phyloP scores from a whole-genome alignment of 2,113 vertebrate genomes.

The Capra hircus region DNA sequence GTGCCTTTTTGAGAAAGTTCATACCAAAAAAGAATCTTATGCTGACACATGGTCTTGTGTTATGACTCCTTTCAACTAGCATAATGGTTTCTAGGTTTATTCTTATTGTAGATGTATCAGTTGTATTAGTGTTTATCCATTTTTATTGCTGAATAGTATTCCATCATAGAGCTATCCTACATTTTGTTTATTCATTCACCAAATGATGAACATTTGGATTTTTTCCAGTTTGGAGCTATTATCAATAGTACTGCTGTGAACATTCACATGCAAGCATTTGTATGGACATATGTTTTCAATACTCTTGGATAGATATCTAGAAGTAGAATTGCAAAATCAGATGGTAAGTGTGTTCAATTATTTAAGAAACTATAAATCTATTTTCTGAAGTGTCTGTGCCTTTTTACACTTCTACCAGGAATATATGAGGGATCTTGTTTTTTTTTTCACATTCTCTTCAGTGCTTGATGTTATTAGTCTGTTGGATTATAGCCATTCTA shows the following conservation, averaged over 20 bases:
- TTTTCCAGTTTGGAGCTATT: background rate
- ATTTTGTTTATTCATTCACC: background rate
- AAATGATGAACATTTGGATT: background rate
- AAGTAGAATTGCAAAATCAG: background rate
- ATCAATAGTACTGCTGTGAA: background rate
- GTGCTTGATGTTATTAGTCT: slow-evolving; percentile 18
- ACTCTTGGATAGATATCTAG: background rate
- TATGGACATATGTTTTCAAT: background rate
- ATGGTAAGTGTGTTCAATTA: background rate
- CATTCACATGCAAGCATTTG: background rate
- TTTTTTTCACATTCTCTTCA: background rate
- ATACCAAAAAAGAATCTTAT: background rate
- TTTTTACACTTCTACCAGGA: background rate
- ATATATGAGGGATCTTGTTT: background rate
- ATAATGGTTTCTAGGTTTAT: background rate
- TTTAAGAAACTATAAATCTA: slow-evolving; percentile 22
- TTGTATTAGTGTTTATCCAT: background rate
- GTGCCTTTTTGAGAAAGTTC: background rate
- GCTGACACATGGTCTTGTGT: background rate
- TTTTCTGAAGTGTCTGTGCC: slow-evolving; percentile 11
- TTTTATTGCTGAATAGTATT: background rate
- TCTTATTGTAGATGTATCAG: background rate
- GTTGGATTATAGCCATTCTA: slow-evolving; percentile 36
- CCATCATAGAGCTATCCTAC: background rate
- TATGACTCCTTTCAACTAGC: background rate